These are phyloP conservation scores for Dicroscelio sp. DNA, from an alignment of 2,888 invertebrate species.

Conservation along the genomic window DNA sequence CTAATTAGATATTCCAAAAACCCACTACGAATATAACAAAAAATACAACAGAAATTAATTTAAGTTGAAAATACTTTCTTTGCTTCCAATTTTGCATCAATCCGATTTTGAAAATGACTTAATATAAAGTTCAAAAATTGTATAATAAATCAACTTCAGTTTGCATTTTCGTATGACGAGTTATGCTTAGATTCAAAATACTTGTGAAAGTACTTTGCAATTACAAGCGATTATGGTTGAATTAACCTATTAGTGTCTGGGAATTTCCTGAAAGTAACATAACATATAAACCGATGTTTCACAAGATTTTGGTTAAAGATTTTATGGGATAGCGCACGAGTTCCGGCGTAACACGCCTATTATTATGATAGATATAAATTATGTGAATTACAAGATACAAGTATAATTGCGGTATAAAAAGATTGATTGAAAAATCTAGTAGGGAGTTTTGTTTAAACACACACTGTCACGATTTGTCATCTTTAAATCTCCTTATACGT, in stretches of 20 bases:
- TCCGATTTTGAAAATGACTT: too few species aligned
- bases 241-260: conserved; percentile 17
- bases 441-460: neutral
- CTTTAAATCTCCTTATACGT: conserved; percentile 1
- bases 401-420: conserved; percentile 14
- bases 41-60: too few species aligned
- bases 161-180: too few species aligned
- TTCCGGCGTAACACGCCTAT: conserved; percentile 4
- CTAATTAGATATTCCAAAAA: too few species aligned
- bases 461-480: conserved; percentile 31
- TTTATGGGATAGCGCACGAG: neutral
- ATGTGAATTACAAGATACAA: conserved; percentile 13
- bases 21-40: too few species aligned
- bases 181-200: too few species aligned
- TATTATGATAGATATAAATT: neutral
- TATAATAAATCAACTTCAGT: too few species aligned
- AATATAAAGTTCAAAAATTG: too few species aligned
- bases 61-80: too few species aligned
- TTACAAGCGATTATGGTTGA: conserved; percentile 18
- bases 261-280: conserved; percentile 32
- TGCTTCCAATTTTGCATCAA: too few species aligned
- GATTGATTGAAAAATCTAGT: conserved; percentile 11
- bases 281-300: conserved; percentile 28
- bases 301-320: conserved; percentile 22
- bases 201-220: conserved; percentile 38